These are phyloP conservation scores for Camponotus pennsylvanicus DNA, from an alignment of 1,140 invertebrate species.

Conservation along the genomic window DNA sequence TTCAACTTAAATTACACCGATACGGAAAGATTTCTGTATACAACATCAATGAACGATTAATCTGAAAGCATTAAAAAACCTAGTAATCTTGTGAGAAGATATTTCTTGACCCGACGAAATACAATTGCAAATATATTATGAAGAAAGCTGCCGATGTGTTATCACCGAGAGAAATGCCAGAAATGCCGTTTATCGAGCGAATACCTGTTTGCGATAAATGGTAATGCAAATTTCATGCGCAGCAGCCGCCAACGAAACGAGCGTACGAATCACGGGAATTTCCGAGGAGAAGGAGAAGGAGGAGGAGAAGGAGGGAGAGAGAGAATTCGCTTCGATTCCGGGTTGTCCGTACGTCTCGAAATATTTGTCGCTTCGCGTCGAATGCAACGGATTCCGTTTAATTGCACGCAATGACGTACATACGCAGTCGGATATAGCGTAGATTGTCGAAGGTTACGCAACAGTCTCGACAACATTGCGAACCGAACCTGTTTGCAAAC, in stretches of 20 bases:
- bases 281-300: background rate
- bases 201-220: background rate
- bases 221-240: slow-evolving; percentile 50
- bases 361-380: slow-evolving; percentile 16
- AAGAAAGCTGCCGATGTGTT: slow-evolving; percentile 4
- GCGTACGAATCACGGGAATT: background rate
- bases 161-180: background rate
- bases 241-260: slow-evolving; percentile 1
- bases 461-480: slow-evolving; percentile 62
- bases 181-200: background rate
- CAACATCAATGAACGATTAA: background rate
- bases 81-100: background rate
- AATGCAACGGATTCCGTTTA: slow-evolving; percentile 64
- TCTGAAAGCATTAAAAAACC: background rate
- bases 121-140: slow-evolving; percentile 15
- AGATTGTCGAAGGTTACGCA: slow-evolving; percentile 64
- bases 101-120: background rate
- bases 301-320: background rate
- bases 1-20: background rate
- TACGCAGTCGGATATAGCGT: slow-evolving; percentile 12
- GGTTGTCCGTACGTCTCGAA: slow-evolving; percentile 4
- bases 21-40: background rate
- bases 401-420: slow-evolving; percentile 63
- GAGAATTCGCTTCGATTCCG: slow-evolving; percentile 1
- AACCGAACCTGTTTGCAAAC: slow-evolving; percentile 63